phyloP scores from a whole-genome alignment of 2,113 vertebrate species.

The Charina bottae region DNA sequence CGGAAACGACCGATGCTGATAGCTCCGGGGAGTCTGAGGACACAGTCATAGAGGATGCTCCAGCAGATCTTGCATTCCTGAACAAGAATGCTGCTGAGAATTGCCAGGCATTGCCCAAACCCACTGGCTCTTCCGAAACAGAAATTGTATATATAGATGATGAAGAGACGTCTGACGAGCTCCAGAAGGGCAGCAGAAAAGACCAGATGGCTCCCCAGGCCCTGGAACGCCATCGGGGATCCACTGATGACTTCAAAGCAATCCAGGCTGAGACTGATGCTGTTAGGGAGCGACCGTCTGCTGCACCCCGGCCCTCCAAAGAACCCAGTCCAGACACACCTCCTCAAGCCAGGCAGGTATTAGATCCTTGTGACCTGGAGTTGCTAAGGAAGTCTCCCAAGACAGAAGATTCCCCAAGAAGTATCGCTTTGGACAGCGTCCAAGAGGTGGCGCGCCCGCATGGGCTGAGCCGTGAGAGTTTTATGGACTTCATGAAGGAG shows the following conservation, averaged over 20 bases:
- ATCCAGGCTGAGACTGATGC: neutral
- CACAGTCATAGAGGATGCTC: conserved; percentile 84
- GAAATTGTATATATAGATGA: conserved; percentile 2
- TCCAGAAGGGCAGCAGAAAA: neutral
- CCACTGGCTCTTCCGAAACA: conserved; percentile 14
- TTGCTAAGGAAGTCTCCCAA: conserved; percentile 4
- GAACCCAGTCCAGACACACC: too few species aligned
- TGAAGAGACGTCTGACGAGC: neutral
- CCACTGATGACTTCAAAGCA: conserved; percentile 7
- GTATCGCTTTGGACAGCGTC: neutral
- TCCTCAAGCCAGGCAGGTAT: neutral
- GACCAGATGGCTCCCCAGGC: neutral
- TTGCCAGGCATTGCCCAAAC: conserved; percentile 12
- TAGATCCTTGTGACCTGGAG: neutral
- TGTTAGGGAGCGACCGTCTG: neutral
- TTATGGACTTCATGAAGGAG: conserved; percentile 81
- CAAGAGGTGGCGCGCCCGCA: conserved; percentile 42
- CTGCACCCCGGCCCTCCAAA: neutral
- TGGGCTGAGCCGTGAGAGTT: conserved; percentile 72
- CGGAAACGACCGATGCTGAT: conserved; percentile 77
- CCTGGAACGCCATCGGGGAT: neutral
- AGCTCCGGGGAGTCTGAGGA: conserved; percentile 91
- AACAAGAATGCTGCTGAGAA: neutral
- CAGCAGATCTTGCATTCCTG: conserved; percentile 20
- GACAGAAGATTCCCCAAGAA: conserved; percentile 1